Evolutionary conservation across 2,888 invertebrate species (phyloP), one percentile per base, ranked within the genome.

Genomic region (Charanyca ferruginea): DNA sequence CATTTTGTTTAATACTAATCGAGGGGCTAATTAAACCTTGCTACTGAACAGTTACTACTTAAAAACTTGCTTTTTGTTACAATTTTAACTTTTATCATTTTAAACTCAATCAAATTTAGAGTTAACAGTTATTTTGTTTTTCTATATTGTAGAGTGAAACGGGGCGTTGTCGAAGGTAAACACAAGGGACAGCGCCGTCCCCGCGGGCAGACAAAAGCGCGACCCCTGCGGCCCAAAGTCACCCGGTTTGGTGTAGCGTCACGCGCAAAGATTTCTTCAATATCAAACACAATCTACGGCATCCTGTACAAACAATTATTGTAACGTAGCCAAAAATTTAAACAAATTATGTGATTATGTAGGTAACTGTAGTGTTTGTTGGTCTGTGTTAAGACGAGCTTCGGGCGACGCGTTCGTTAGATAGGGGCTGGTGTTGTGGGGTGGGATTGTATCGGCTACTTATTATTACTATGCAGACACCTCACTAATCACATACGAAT

Each of bases 381-480:
- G 86, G 72, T 81, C 82, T 82, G 84, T 83, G 83, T 83, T 80
- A 84, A 85, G 87, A 85, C 84, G 85, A 73, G 81, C 68, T 63
- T 84, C 80, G 86, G 80, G 79, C 85, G 85, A 84, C 87, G 84
- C 88, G 85, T 87, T 87, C 80, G 84, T 87, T 77, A 83, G 83
- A 82, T 78, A 84, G 80, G 83, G 85, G 83, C 81, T 81, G 78
- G 83, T 79, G 78, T 78, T 81, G 85, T 79, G 83, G 88, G 89
- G 87, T 86, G 88, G 88, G 87, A 84, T 83, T 87, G 84, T 86
- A 85, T 84, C 85, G 89, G 89, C 89, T 90, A 90, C 91, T 92
- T 92, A 92, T 93, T 91, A 93, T 91, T 92, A 91, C 88, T 87
- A 87, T 85, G 73, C 77, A 83, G 90, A 88, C 87, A 89, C 89